Evolutionary conservation across 1,140 invertebrate genomes (phyloP).

Genomic region (Drosophila sp.): DNA sequence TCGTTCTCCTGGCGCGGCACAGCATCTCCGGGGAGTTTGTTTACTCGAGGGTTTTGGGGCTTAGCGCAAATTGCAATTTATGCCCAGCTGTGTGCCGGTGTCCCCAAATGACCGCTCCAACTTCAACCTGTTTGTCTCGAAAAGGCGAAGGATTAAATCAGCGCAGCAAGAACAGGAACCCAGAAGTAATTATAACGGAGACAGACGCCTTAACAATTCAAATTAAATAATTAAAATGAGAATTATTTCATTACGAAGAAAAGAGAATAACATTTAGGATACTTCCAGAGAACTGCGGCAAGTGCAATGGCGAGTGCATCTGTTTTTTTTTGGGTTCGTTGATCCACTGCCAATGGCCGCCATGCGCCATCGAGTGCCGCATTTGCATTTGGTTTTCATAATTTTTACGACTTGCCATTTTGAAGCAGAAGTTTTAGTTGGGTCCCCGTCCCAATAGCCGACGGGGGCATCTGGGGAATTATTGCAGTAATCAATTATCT

Average conservation of each 20-base stretch:
- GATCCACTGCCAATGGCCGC: slow-evolving; percentile 51
- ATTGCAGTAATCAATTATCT: slow-evolving; percentile 54
- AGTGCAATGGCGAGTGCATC: slow-evolving; percentile 32
- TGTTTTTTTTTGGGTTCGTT: slow-evolving; percentile 52
- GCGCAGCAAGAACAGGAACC: not conserved
- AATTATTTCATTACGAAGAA: slow-evolving; percentile 26
- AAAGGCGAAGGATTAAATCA: not conserved
- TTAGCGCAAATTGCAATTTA: slow-evolving; percentile 75
- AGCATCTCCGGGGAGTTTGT: slow-evolving; percentile 34
- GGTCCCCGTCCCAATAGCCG: slow-evolving; percentile 5
- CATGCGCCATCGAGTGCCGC: slow-evolving; percentile 22
- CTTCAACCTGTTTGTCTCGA: slow-evolving; percentile 23
- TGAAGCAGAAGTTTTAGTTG: slow-evolving; percentile 14
- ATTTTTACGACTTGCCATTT: slow-evolving; percentile 54
- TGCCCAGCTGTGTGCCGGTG: slow-evolving; percentile 50
- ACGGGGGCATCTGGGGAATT: slow-evolving; percentile 37
- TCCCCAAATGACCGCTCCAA: not conserved
- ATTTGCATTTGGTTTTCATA: slow-evolving; percentile 58
- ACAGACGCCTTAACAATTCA: slow-evolving; percentile 29
- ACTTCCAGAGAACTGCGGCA: not conserved
- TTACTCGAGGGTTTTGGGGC: slow-evolving; percentile 40
- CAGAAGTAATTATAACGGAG: slow-evolving; percentile 18
- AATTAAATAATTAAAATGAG: slow-evolving; percentile 60
- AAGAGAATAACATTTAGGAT: slow-evolving; percentile 13
- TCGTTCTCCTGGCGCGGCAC: slow-evolving; percentile 40